Percentiles rank a stretch among this genome's conserved stretches.
Conservation (phyloP, 2,797 vertebrate genomes). For the Geotria australis region DNA sequence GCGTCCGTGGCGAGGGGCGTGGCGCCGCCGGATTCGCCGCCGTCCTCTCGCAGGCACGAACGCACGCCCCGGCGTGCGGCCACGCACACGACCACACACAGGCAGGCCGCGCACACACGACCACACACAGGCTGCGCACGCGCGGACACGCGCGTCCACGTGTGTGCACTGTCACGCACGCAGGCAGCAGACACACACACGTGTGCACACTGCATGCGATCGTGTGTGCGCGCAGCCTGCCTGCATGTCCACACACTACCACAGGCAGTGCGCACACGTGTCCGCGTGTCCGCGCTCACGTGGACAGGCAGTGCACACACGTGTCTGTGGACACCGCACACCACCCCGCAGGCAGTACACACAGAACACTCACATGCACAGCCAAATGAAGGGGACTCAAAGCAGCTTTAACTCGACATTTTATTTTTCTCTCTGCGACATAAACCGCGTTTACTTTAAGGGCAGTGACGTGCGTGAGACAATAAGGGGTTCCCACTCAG, state of each 20-base stretch:
- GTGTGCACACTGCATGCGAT: neutral
- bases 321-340: no score
- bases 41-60: constrained; percentile 5
- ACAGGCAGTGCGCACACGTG: neutral
- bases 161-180: neutral
- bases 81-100: neutral
- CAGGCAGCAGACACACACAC: neutral
- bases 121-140: neutral
- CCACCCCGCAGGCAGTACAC: neutral
- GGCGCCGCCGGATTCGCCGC: constrained; percentile 82
- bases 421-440: neutral
- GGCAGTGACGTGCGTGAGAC: no score
- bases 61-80: neutral
- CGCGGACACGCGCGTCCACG: neutral
- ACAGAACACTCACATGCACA: neutral
- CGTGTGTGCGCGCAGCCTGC: neutral
- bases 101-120: neutral
- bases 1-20: constrained; percentile 82
- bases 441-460: no score
- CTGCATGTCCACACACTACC: neutral
- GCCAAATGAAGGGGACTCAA: neutral
- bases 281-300: neutral
- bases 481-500: no score
- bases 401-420: neutral
- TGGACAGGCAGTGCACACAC: no score